These are phyloP conservation scores for Sphaerolaimus hirsutus DNA, from an alignment of 2,888 invertebrate genomes.

Conservation along the genomic window DNA sequence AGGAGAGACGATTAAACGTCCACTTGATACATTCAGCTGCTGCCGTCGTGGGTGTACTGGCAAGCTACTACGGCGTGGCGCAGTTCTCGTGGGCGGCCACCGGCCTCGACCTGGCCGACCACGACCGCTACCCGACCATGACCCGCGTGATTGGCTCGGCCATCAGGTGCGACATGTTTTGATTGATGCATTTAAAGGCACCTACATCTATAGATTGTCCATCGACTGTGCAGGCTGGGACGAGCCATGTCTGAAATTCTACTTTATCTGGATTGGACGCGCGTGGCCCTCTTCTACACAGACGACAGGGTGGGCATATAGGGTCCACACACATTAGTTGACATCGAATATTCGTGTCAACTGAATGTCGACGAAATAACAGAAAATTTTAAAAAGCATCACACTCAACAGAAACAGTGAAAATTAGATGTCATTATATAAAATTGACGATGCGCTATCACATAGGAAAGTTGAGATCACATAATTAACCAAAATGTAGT, in stretches of 20 bases:
- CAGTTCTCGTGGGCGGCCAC: conserved; percentile 12
- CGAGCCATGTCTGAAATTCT: conserved; percentile 11
- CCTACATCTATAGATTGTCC: too few relatives aligned
- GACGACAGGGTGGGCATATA: conserved; percentile 10
- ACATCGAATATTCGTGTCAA: too few relatives aligned
- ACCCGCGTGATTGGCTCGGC: neutral
- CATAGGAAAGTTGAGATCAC: too few relatives aligned
- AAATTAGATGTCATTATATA: too few relatives aligned
- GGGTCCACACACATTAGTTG: too few relatives aligned
- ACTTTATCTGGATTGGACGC: conserved; percentile 11
- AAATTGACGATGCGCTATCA: too few relatives aligned
- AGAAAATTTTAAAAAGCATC: too few relatives aligned
- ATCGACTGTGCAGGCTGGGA: conserved; percentile 9
- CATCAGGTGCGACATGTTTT: too few relatives aligned
- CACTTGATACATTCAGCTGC: conserved; percentile 9
- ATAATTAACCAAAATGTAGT: too few relatives aligned
- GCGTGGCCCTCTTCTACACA: conserved; percentile 13
- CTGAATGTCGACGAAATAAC: too few relatives aligned
- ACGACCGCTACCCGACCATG: conserved; percentile 9
- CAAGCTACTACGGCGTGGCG: conserved; percentile 11
- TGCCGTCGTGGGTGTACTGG: conserved; percentile 8
- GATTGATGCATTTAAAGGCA: too few relatives aligned
- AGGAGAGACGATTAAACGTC: neutral
- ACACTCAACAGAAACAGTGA: too few relatives aligned
- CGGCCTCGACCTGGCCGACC: conserved; percentile 7